A percentile compares a stretch with the other conserved stretches of the same genome.
phyloP scores from a whole-genome alignment of 2,113 vertebrate genomes.

The Psettodes erumei region DNA sequence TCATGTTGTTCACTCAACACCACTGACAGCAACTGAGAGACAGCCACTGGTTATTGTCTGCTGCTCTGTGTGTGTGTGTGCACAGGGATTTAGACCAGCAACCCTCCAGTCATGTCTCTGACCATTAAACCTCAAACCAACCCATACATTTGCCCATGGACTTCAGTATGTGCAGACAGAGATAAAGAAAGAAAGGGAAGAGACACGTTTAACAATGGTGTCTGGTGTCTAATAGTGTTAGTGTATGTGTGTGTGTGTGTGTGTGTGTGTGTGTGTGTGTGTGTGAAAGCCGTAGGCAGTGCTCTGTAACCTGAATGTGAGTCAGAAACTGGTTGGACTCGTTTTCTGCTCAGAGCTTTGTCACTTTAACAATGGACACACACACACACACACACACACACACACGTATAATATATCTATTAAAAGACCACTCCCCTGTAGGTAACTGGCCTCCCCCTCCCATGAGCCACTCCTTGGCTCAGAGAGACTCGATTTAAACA shows the following conservation, averaged over 20 bases:
- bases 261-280: slow-evolving; percentile 39
- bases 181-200: slow-evolving; percentile 38
- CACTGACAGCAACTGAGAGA: not conserved
- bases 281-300: slow-evolving; percentile 41
- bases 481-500: slow-evolving; percentile 35
- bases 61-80: not conserved
- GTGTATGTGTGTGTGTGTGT: slow-evolving; percentile 40
- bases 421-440: slow-evolving; percentile 58
- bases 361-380: slow-evolving; percentile 58
- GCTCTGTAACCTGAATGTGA: slow-evolving; percentile 67
- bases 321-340: slow-evolving; percentile 71
- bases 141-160: slow-evolving; percentile 52
- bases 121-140: slow-evolving; percentile 33
- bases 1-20: slow-evolving; percentile 16
- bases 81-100: slow-evolving; percentile 46
- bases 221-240: slow-evolving; percentile 61
- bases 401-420: slow-evolving; percentile 26
- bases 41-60: slow-evolving; percentile 17
- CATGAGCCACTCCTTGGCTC: slow-evolving; percentile 58
- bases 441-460: slow-evolving; percentile 45
- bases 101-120: slow-evolving; percentile 33
- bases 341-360: slow-evolving; percentile 67
- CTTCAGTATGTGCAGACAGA: slow-evolving; percentile 54
- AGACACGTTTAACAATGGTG: slow-evolving; percentile 63
- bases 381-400: slow-evolving; percentile 18